Conservation (phyloP, 2,797 vertebrate species). For the Glossophaga mutica region DNA sequence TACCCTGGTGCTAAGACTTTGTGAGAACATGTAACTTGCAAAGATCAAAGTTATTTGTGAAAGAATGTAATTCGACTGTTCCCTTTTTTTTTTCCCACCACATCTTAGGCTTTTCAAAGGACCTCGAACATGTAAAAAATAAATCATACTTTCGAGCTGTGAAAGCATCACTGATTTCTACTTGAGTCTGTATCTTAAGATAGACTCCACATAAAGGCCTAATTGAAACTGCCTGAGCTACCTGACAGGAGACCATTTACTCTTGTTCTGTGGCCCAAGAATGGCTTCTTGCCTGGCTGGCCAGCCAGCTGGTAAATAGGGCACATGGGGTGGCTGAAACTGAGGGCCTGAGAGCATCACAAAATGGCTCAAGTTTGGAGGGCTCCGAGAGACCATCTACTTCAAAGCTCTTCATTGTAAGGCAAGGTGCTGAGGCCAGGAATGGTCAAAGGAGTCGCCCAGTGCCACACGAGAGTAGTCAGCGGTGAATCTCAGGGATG, state of each 20-base stretch:
- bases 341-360: not conserved
- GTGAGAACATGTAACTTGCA: not conserved
- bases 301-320: not conserved
- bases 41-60: constrained; percentile 24
- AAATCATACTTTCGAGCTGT: not conserved
- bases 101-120: constrained; percentile 1
- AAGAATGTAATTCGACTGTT: not conserved
- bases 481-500: not conserved
- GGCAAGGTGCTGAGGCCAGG: not conserved
- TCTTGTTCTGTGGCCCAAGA: not conserved
- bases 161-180: not conserved
- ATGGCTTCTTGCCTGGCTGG: not conserved
- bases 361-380: not conserved
- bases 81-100: not conserved
- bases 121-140: not conserved
- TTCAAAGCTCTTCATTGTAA: not conserved
- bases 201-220: not conserved
- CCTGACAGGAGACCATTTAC: not conserved
- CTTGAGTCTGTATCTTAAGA: not conserved
- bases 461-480: not conserved
- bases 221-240: not conserved
- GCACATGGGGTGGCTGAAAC: not conserved
- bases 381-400: not conserved
- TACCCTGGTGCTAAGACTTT: not conserved
- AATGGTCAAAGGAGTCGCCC: not conserved